Evolutionary conservation across 2,888 invertebrate species (phyloP).

Genomic region (Folsomia manolachei): DNA sequence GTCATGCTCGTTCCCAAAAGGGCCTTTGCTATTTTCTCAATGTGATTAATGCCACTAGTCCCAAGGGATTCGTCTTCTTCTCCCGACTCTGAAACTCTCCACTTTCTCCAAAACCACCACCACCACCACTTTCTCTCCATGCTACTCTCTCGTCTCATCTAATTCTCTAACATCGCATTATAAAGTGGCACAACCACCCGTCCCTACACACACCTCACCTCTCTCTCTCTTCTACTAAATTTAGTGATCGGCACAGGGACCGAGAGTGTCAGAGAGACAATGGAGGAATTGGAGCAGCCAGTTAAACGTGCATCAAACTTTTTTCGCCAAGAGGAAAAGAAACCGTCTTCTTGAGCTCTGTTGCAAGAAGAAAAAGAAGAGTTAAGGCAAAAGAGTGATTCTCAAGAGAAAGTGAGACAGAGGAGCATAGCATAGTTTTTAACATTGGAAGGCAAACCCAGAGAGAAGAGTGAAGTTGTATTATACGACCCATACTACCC

Average conservation of each 20-base stretch:
- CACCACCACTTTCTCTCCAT: conserved; percentile 11
- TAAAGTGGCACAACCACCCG: no score
- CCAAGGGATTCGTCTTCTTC: conserved; percentile 50
- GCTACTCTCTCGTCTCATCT: conserved; percentile 10
- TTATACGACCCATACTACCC: conserved; percentile 11
- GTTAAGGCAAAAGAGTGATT: conserved; percentile 18
- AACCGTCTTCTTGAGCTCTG: background rate
- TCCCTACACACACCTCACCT: conserved; percentile 16
- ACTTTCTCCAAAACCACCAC: conserved; percentile 26
- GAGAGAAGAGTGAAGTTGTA: no score
- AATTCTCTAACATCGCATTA: no score
- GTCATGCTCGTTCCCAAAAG: conserved; percentile 52
- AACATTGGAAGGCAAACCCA: no score
- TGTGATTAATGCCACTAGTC: conserved; percentile 57
- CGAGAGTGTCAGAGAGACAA: no score
- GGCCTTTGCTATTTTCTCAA: conserved; percentile 53
- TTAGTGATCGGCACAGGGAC: no score
- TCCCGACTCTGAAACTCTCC: conserved; percentile 32
- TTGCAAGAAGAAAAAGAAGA: conserved; percentile 23
- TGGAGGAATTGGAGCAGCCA: no score
- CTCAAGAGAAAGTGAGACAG: conserved; percentile 21
- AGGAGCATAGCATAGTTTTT: no score
- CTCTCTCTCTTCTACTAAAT: no score
- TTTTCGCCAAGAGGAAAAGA: background rate
- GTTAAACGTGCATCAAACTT: background rate